These are phyloP conservation scores for Flexamia atlantica DNA, from an alignment of 2,888 invertebrate genomes.

Conservation along the genomic window DNA sequence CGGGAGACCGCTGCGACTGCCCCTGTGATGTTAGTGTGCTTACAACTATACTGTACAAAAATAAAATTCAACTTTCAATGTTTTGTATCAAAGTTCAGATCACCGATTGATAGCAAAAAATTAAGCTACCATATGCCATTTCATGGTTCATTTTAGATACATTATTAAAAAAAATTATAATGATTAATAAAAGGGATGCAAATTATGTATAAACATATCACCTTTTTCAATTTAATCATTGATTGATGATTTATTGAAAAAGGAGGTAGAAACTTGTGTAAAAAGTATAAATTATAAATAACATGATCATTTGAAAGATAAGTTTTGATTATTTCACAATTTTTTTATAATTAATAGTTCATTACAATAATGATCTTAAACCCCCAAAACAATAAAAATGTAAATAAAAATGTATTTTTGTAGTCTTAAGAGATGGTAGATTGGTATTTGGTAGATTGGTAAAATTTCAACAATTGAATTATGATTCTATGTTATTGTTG, in stretches of 20 bases:
- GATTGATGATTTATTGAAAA: neutral
- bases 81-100: slow-evolving; percentile 32
- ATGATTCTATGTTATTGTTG: no score
- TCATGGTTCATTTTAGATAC: neutral
- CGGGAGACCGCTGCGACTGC: slow-evolving; percentile 22
- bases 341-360: no score
- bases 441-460: no score
- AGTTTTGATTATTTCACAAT: no score
- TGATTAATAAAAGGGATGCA: neutral
- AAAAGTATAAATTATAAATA: no score
- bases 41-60: slow-evolving; percentile 56
- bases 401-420: no score
- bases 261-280: no score
- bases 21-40: slow-evolving; percentile 53
- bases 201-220: neutral
- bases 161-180: slow-evolving; percentile 29
- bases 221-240: slow-evolving; percentile 7
- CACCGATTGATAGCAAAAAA: slow-evolving; percentile 35
- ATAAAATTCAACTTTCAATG: slow-evolving; percentile 46
- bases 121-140: slow-evolving; percentile 5
- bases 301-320: no score
- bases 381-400: no score
- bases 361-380: no score
- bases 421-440: no score
- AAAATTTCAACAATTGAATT: no score